Base-by-base conservation (phyloP, 2,888 invertebrate genomes). In the Mayetiola destructor region DNA sequence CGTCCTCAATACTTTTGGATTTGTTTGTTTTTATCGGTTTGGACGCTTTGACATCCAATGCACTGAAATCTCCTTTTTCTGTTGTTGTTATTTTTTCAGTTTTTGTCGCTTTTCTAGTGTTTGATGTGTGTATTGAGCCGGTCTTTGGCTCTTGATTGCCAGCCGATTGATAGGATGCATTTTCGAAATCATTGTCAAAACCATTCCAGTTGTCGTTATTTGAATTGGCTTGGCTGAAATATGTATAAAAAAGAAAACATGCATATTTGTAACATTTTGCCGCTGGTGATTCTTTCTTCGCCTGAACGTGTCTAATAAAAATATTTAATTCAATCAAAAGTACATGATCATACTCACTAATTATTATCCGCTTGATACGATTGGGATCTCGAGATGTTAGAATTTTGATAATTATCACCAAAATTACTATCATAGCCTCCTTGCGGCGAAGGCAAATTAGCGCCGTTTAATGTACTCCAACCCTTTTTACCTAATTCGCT, bases 401-500 rank as follows among this genome's bases (percentile, higher is more conserved):
- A 9, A 63, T 62, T n/a, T 61, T 59, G 68, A 63, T 72, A 72
- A 61, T 71, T 71, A 6, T 63, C 62, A 16, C 61, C 61, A 27
- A 55, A 12, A 32, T 37, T 37, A 59, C 70, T 70, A 35, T 65
- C 66, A 62, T 71, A 70, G 14, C 65, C 66, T 32, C 67, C 65
- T 59, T 69, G 67, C 10, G 69, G 72, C 18, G 73, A 71, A 6
- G 75, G 69, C 37, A 72, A 71, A 66, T 77, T 78, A 61, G 72
- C 75, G n/a, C 79, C 79, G 12, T 75, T 71, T 57, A 80, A 71
- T 61, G 78, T 78, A 61, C 74, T 76, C 82, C 83, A 84, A 29
- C 84, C 82, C 65, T 78, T 77, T 66, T 80, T 77, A 27, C 84
- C 78, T 58, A 84, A 72, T 65, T 84, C 84, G 16, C 80, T 76